A percentile compares a stretch with the other conserved stretches of the same genome.
phyloP scores from a whole-genome alignment of 2,113 vertebrate genomes.

The Trochalopteron elliotii region DNA sequence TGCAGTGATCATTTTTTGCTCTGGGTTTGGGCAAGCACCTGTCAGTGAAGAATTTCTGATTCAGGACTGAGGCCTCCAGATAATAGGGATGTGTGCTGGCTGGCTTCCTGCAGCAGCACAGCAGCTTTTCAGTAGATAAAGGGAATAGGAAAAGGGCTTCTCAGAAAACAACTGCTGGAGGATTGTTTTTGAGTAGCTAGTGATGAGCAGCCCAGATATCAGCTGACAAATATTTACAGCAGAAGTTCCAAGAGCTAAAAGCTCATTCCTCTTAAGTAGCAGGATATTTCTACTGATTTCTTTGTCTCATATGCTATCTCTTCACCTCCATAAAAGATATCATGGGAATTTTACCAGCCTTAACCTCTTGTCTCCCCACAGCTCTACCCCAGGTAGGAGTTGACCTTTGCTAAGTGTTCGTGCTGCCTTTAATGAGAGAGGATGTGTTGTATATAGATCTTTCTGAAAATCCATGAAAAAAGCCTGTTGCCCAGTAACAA shows the following conservation, averaged over 20 bases:
- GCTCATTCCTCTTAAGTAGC: conserved; percentile 3
- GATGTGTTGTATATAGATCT: conserved; percentile 47
- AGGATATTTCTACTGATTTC: conserved; percentile 11
- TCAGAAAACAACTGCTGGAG: background rate
- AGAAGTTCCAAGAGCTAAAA: conserved; percentile 25
- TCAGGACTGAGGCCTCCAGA: background rate
- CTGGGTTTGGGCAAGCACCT: background rate
- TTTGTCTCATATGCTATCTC: background rate
- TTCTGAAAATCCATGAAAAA: conserved; percentile 29
- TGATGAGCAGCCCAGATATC: background rate
- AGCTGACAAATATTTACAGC: conserved; percentile 19
- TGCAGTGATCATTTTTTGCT: background rate
- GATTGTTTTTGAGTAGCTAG: background rate
- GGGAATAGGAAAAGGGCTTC: background rate
- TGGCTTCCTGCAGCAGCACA: background rate
- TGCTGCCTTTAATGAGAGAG: conserved; percentile 48
- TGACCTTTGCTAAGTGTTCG: conserved; percentile 40
- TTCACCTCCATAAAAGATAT: background rate
- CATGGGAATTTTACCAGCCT: conserved; percentile 39
- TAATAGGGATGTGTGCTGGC: background rate
- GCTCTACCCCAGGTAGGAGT: conserved; percentile 28
- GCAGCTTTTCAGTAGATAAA: background rate
- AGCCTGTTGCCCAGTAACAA: conserved; percentile 21
- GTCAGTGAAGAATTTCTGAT: background rate
- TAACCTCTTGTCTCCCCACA: conserved; percentile 49